Percentiles rank a stretch among this genome's conserved stretches.
Evolutionary conservation across 2,113 vertebrate species (phyloP).

Genomic region (rat (Rattus norvegicus)): DNA sequence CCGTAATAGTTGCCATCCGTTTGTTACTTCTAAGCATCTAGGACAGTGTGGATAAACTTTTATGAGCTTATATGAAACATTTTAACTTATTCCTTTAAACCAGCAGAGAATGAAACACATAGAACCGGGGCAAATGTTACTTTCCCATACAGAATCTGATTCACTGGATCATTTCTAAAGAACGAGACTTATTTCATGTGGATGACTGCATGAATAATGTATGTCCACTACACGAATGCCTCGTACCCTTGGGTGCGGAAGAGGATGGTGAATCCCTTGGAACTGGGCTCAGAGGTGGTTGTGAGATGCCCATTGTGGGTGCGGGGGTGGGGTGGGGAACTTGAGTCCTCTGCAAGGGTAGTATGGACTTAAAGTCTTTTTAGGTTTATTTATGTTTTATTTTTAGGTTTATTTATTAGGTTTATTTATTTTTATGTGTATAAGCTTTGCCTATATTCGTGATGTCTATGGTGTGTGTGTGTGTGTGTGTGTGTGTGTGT

Average conservation of each 20-base stretch:
- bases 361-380: neutral
- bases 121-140: neutral
- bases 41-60: conserved; percentile 13
- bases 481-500: too few relatives aligned
- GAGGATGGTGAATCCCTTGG: neutral
- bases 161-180: conserved; percentile 34
- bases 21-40: neutral
- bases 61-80: neutral
- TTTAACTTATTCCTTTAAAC: conserved; percentile 47
- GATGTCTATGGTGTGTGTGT: neutral
- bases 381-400: neutral
- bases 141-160: conserved; percentile 23
- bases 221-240: neutral
- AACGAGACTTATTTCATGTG: neutral
- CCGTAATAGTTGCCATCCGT: neutral
- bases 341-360: neutral
- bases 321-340: neutral
- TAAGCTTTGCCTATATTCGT: neutral
- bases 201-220: neutral
- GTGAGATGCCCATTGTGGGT: neutral
- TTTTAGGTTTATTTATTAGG: too few relatives aligned
- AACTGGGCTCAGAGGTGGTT: neutral
- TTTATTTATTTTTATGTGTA: neutral
- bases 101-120: neutral
- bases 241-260: neutral